Evolutionary conservation across 2,888 invertebrate species (phyloP).

Genomic region (Epirrhoe alternata): DNA sequence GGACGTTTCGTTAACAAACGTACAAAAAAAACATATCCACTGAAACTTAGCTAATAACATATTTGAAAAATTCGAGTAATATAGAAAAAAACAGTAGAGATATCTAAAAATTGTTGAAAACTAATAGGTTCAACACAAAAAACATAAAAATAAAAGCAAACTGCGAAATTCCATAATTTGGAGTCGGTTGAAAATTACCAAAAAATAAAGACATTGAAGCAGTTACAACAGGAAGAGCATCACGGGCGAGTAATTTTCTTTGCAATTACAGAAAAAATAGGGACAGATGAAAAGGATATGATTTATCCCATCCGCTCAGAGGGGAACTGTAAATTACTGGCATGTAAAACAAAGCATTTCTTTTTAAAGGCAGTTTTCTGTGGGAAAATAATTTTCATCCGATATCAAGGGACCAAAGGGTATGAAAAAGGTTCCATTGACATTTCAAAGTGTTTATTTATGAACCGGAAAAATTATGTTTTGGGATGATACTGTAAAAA

Average conservation of each 20-base stretch:
- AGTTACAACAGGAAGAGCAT: constrained; percentile 31
- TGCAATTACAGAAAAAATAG: constrained; percentile 35
- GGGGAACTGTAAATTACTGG: constrained; percentile 33
- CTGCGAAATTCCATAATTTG: no score
- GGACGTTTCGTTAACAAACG: no score
- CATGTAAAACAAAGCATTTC: constrained; percentile 34
- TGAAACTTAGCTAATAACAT: no score
- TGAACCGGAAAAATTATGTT: constrained; percentile 3
- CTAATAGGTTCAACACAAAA: no score
- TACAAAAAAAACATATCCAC: no score
- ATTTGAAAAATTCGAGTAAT: no score
- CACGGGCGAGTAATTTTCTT: constrained; percentile 28
- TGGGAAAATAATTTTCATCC: constrained; percentile 20
- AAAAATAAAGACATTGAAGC: constrained; percentile 24
- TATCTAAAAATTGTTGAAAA: no score
- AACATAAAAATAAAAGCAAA: no score
- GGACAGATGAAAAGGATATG: constrained; percentile 28
- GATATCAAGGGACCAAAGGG: constrained; percentile 14
- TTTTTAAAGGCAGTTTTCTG: constrained; percentile 26
- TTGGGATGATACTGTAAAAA: background rate
- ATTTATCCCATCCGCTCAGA: constrained; percentile 33
- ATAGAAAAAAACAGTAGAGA: no score
- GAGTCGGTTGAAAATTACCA: background rate
- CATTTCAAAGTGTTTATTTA: constrained; percentile 16
- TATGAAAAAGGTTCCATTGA: constrained; percentile 16